A percentile compares a stretch with the other conserved stretches of the same genome.
Evolutionary conservation across 1,140 invertebrate genomes (phyloP).

Genomic region (Drosophila asahinai): DNA sequence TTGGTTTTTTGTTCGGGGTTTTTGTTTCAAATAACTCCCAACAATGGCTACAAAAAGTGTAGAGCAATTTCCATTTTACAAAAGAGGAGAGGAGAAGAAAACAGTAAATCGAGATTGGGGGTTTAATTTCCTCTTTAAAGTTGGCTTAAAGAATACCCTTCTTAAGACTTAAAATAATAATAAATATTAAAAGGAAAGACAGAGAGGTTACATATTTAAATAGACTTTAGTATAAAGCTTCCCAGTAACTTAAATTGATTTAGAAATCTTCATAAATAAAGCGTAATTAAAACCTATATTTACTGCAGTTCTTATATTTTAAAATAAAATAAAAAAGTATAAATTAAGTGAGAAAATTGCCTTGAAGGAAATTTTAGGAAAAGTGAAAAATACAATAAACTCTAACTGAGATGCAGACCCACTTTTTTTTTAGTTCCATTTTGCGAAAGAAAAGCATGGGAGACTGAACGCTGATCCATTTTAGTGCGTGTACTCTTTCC

Average conservation of each 20-base stretch:
- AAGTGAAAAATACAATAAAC: too few relatives aligned
- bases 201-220: not conserved
- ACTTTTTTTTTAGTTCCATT: not conserved
- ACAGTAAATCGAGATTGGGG: not conserved
- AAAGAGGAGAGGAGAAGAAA: not conserved
- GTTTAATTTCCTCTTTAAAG: not conserved
- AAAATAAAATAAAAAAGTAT: too few relatives aligned
- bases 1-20: conserved; percentile 4
- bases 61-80: conserved; percentile 31
- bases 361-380: too few relatives aligned
- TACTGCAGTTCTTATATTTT: too few relatives aligned
- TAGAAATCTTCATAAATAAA: too few relatives aligned
- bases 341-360: too few relatives aligned
- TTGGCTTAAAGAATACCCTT: not conserved
- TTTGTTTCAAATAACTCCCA: conserved; percentile 48
- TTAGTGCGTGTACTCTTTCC: conserved; percentile 17
- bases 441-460: not conserved
- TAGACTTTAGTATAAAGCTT: too few relatives aligned
- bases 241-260: not conserved
- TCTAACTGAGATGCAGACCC: not conserved
- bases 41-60: conserved; percentile 29
- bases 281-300: too few relatives aligned
- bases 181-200: too few relatives aligned
- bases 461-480: not conserved
- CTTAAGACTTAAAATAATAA: not conserved